These are phyloP conservation scores for Heteromormyrus szaboi DNA, from an alignment of 2,797 vertebrate species.

Conservation along the genomic window DNA sequence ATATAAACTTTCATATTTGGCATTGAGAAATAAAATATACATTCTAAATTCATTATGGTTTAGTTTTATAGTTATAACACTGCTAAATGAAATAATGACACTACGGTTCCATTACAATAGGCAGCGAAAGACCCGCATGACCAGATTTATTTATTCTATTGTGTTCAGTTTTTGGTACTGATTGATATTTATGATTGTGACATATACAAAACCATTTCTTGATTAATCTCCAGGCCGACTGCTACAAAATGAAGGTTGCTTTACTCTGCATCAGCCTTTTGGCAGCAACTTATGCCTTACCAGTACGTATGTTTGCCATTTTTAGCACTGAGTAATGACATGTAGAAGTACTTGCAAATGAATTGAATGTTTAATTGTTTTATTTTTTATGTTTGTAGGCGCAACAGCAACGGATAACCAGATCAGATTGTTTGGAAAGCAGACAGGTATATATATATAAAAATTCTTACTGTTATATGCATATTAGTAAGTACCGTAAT, in stretches of 20 bases:
- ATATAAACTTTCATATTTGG: background rate
- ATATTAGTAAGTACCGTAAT: too few relatives aligned
- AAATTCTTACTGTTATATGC: too few relatives aligned
- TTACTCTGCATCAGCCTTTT: conserved; percentile 17
- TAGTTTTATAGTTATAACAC: background rate
- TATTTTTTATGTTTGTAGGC: background rate
- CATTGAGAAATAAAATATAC: background rate
- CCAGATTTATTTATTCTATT: background rate
- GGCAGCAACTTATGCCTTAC: background rate
- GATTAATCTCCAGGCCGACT: background rate
- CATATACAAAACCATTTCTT: background rate
- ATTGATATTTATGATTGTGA: background rate
- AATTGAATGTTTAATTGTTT: background rate
- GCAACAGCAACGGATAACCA: background rate
- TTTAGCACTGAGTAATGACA: background rate
- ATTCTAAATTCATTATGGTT: background rate
- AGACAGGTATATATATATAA: background rate
- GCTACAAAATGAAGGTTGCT: conserved; percentile 12
- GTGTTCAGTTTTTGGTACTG: background rate
- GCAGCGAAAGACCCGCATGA: background rate
- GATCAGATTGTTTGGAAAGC: conserved; percentile 1
- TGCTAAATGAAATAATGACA: background rate
- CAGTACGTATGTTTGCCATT: conserved; percentile 7
- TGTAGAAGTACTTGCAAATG: background rate
- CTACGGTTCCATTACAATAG: background rate